Percentiles rank a stretch among this genome's conserved stretches.
phyloP scores from a whole-genome alignment of 2,888 invertebrate genomes.

The Molorchus minor region DNA sequence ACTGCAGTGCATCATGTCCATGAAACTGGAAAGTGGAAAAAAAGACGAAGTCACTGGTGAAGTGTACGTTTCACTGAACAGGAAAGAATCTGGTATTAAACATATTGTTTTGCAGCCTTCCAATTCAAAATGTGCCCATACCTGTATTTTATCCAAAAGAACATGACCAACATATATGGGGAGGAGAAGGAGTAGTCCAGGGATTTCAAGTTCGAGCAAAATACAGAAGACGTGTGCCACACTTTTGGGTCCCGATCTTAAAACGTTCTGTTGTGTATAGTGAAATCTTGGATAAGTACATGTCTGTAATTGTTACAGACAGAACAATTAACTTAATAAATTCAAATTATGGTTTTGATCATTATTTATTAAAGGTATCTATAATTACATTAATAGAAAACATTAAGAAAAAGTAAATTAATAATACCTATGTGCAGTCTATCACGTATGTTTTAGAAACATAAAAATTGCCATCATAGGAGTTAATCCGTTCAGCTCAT shows the following conservation, averaged over 20 bases:
- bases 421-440: too few species aligned
- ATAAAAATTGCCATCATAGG: too few species aligned
- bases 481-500: too few species aligned
- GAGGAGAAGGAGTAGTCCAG: slow-evolving; percentile 93
- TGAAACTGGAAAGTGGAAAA: slow-evolving; percentile 76
- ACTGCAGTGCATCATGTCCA: slow-evolving; percentile 76
- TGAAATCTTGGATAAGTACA: slow-evolving; percentile 86
- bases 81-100: slow-evolving; percentile 12
- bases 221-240: slow-evolving; percentile 74
- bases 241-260: slow-evolving; percentile 88
- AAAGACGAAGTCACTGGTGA: slow-evolving; percentile 77
- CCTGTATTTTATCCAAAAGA: slow-evolving; percentile 82
- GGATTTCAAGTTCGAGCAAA: slow-evolving; percentile 78
- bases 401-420: too few species aligned
- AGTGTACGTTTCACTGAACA: slow-evolving; percentile 65
- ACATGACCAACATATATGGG: slow-evolving; percentile 90
- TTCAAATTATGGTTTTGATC: slow-evolving; percentile 91
- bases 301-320: slow-evolving; percentile 84
- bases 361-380: slow-evolving; percentile 85
- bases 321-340: slow-evolving; percentile 87
- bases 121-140: slow-evolving; percentile 79
- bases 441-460: too few species aligned
- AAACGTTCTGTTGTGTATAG: slow-evolving; percentile 85
- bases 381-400: too few species aligned
- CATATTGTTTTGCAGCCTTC: slow-evolving; percentile 61